These are phyloP conservation scores for Sylvia borin DNA, from an alignment of 2,797 vertebrate species.

Conservation along the genomic window DNA sequence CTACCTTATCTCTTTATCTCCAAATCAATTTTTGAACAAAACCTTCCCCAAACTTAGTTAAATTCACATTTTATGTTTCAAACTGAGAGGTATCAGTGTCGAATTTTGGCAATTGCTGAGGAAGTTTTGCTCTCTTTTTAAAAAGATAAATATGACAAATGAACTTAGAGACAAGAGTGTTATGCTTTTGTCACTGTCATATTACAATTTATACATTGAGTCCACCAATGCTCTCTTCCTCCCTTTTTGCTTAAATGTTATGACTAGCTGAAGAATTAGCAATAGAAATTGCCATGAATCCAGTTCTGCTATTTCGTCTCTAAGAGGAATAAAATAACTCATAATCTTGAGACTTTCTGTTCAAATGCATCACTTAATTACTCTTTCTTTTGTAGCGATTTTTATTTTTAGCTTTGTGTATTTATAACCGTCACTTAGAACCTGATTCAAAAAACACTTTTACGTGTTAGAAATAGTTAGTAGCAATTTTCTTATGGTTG, in stretches of 20 bases:
- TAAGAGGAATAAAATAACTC: slow-evolving; percentile 26
- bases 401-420: slow-evolving; percentile 26
- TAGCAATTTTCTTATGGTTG: neutral
- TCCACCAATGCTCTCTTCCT: neutral
- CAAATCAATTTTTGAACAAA: neutral
- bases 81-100: neutral
- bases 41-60: neutral
- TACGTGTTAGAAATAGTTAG: neutral
- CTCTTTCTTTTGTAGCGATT: neutral
- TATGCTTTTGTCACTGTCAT: neutral
- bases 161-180: neutral
- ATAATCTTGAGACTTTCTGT: slow-evolving; percentile 23
- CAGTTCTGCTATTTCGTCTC: neutral
- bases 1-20: neutral
- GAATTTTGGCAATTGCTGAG: neutral
- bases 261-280: neutral
- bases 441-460: neutral
- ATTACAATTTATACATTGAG: neutral
- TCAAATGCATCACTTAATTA: neutral
- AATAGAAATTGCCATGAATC: slow-evolving; percentile 12
- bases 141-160: neutral
- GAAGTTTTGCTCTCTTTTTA: neutral
- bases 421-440: neutral
- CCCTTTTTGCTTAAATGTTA: neutral
- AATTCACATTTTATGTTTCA: neutral